Conservation (phyloP, 1,140 invertebrate species). For the Lucilia cuprina region DNA sequence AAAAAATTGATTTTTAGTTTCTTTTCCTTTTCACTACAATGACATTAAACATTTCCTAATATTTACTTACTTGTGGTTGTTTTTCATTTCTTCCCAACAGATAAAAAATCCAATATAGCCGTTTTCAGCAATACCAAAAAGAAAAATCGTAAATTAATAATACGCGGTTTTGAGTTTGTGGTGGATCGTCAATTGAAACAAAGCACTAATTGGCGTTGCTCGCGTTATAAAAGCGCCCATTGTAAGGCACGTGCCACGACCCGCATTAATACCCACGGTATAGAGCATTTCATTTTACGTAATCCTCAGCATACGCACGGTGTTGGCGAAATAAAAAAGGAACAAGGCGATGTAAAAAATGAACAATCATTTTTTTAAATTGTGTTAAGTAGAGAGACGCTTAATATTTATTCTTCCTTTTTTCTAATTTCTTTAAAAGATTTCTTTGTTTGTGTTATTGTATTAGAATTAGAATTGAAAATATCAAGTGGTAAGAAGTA, state of each 20-base stretch:
- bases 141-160: conserved; percentile 52
- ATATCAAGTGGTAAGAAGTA: neutral
- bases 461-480: neutral
- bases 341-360: neutral
- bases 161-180: conserved; percentile 53
- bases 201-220: conserved; percentile 59
- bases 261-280: conserved; percentile 44
- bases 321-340: neutral
- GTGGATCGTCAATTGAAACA: conserved; percentile 57
- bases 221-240: conserved; percentile 53
- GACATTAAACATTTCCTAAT: too few species aligned
- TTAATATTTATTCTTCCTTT: neutral
- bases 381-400: conserved; percentile 18
- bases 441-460: neutral
- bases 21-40: too few species aligned
- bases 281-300: conserved; percentile 44
- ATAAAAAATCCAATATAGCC: conserved; percentile 41
- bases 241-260: conserved; percentile 60
- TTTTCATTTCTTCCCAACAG: neutral
- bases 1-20: too few species aligned
- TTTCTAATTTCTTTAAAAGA: neutral
- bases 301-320: conserved; percentile 50
- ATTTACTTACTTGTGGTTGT: neutral
- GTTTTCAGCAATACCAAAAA: conserved; percentile 53
- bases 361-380: neutral